phyloP scores from a whole-genome alignment of 30 jellyfish, hydroid and myxozoan species.

The Nemopilema nomurai region DNA sequence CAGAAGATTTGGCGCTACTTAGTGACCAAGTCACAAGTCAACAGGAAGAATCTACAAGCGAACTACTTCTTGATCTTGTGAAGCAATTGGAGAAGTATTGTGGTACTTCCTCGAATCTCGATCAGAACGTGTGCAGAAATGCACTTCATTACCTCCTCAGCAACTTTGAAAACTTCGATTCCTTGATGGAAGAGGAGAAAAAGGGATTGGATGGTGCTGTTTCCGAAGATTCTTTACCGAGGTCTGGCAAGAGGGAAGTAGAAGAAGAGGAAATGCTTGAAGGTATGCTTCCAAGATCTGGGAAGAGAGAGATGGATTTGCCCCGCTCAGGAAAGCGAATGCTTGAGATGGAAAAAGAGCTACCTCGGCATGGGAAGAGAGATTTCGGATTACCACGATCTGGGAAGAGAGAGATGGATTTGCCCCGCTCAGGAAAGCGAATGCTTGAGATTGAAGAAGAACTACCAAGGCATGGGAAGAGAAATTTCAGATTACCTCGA shows the following conservation, averaged over 20 bases:
- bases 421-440: conserved; percentile 20
- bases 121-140: conserved; percentile 22
- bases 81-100: conserved; percentile 48
- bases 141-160: conserved; percentile 38
- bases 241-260: conserved; percentile 8
- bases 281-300: not conserved
- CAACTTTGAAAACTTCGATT: conserved; percentile 24
- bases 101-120: conserved; percentile 41
- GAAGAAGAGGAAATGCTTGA: too few relatives aligned
- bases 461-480: not conserved
- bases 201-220: not conserved
- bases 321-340: conserved; percentile 32
- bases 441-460: not conserved
- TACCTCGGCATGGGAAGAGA: too few relatives aligned
- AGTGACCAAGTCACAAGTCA: conserved; percentile 2
- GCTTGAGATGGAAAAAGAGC: not conserved
- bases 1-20: not conserved
- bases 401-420: conserved; percentile 15
- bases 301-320: conserved; percentile 7
- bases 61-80: conserved; percentile 28
- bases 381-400: conserved; percentile 2
- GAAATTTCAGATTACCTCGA: not conserved
- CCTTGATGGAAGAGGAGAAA: conserved; percentile 6
- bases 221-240: conserved; percentile 1
- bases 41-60: conserved; percentile 41